Evolutionary conservation across 2,888 invertebrate genomes (phyloP).

Genomic region (Agapostemon virescens): DNA sequence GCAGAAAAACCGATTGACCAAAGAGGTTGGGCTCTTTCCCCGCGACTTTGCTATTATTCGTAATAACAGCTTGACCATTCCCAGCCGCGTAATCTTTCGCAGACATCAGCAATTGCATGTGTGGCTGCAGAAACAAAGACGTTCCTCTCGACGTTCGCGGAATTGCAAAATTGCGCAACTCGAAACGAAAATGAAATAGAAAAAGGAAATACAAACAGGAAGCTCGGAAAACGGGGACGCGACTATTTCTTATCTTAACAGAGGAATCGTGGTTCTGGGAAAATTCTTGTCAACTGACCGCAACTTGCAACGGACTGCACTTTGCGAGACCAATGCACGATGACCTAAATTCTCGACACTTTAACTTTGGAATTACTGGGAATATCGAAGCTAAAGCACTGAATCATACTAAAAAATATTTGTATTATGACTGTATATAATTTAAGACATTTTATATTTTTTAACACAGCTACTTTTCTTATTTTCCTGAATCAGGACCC

Average conservation of each 20-base stretch:
- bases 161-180: background rate
- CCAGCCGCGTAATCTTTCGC: background rate
- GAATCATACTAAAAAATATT: too few relatives aligned
- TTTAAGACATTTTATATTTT: too few relatives aligned
- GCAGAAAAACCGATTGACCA: background rate
- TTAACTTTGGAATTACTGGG: too few relatives aligned
- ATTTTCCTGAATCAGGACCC: too few relatives aligned
- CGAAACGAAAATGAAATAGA: background rate
- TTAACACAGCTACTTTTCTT: too few relatives aligned
- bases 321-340: background rate
- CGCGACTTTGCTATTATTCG: background rate
- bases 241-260: background rate
- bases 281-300: background rate
- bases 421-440: too few relatives aligned
- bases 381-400: too few relatives aligned
- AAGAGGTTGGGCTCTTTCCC: background rate
- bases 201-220: background rate
- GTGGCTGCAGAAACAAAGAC: background rate
- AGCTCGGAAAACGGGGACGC: background rate
- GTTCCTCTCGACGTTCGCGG: background rate
- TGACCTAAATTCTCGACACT: too few relatives aligned
- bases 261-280: background rate
- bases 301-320: background rate
- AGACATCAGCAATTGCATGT: conserved; percentile 2
- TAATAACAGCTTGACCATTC: background rate